Base-by-base conservation (phyloP, 2,797 vertebrate species). In the Podargus strigoides region DNA sequence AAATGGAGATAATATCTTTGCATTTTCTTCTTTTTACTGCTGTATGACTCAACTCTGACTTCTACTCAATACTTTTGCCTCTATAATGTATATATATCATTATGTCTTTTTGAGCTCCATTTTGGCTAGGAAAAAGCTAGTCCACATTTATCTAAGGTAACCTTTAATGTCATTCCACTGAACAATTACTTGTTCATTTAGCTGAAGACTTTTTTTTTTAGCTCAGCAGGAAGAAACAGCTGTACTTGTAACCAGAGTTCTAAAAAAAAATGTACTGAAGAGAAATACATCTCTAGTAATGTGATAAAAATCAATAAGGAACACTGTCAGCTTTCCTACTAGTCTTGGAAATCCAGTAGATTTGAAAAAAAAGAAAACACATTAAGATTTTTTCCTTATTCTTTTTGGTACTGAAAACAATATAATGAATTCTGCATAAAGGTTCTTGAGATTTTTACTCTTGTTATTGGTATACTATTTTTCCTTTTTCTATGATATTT, bases 1-100 rank as follows among this genome's bases (percentile, higher is more conserved):
- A 79, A 92, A 64, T 1, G 0, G 16, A 55, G 8, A 1, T 7
- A 34, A 72, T 72, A 24, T 2, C 4, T 63, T 74, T 52, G 3
- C 5, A 41, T 69, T 76, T 76, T 91, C 13, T 55, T 9, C 3
- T 42, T 66, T 66, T 78, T 53, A 32, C 8, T 24, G 5, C 22
- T 95, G 10, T 19, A 28, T 36, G 37, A n/a, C 19, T 68, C 23
- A 85, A 44, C 4, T 2, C 6, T 64, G 7, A 42, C 46, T 7
- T 26, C 22, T 69, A 9, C n/a, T 68, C 27, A 63, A 53, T 24
- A 47, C 6, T 85, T 89, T 32, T 67, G 12, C 53, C 73, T 78
- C 10, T 80, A 47, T 58, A 72, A 49, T 20, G 7, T 32, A 28
- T 22, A 30, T 53, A 60, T 55, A 81, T 62, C 4, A 21, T 59